Percentiles rank a stretch among this genome's conserved stretches.
Evolutionary conservation across 2,113 vertebrate species (phyloP).

Genomic region (Malaclemys terrapin): DNA sequence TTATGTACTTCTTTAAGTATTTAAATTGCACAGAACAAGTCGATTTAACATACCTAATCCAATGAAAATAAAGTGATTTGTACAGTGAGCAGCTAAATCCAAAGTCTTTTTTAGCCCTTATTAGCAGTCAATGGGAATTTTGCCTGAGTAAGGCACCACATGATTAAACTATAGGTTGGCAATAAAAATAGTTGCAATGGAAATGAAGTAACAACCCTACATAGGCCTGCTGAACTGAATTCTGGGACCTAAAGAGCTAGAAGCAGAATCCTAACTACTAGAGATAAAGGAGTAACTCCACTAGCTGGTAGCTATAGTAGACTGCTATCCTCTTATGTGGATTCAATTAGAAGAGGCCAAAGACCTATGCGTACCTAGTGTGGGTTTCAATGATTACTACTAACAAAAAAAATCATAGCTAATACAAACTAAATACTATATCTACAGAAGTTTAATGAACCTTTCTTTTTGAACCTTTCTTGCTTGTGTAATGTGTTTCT

Average conservation of each 20-base stretch:
- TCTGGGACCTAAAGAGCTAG: background rate
- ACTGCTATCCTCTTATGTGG: background rate
- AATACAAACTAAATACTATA: background rate
- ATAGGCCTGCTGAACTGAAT: background rate
- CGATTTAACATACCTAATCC: background rate
- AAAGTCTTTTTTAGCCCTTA: background rate
- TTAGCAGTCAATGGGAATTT: background rate
- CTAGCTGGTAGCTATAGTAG: background rate
- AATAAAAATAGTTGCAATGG: background rate
- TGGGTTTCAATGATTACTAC: background rate
- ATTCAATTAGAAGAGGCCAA: background rate
- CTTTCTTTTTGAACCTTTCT: background rate
- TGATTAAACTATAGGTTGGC: background rate
- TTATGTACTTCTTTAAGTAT: background rate
- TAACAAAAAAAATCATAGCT: background rate
- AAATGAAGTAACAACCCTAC: background rate
- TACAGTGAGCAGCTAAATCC: background rate
- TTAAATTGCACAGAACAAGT: background rate
- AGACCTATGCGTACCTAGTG: accelerated
- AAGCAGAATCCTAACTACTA: background rate
- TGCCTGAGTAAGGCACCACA: background rate
- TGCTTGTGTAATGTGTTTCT: background rate
- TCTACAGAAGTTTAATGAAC: background rate
- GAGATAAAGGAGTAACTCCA: no score
- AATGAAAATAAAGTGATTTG: background rate